Conservation (phyloP, 2,797 vertebrate genomes). For the Melanotaenia pygmaea region DNA sequence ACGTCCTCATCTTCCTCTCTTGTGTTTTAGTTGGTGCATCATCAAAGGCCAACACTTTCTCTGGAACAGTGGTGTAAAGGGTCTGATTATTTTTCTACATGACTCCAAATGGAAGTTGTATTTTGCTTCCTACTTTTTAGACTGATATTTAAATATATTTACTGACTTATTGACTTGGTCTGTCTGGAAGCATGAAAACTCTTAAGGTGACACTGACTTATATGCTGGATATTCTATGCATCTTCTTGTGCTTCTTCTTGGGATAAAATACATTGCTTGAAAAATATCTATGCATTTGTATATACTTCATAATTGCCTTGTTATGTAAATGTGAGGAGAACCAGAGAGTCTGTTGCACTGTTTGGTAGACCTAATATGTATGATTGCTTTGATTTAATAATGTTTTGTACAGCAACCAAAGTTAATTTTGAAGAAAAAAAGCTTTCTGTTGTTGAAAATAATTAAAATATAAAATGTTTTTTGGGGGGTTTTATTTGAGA, state of each 20-base stretch:
- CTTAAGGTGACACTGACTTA: slow-evolving; percentile 63
- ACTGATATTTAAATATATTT: slow-evolving; percentile 55
- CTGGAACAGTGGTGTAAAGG: slow-evolving; percentile 50
- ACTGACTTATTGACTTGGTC: slow-evolving; percentile 50
- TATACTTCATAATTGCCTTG: slow-evolving; percentile 83
- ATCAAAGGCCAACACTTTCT: slow-evolving; percentile 21
- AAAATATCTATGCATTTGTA: slow-evolving; percentile 84
- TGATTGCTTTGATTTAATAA: slow-evolving; percentile 38
- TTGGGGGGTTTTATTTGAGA: slow-evolving; percentile 28
- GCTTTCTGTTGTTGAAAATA: slow-evolving; percentile 53
- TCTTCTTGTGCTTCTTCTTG: slow-evolving; percentile 78
- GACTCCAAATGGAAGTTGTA: slow-evolving; percentile 51
- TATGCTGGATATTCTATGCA: slow-evolving; percentile 82
- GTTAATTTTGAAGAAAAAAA: slow-evolving; percentile 55
- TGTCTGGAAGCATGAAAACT: slow-evolving; percentile 68
- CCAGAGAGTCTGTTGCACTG: slow-evolving; percentile 58
- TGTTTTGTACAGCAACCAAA: slow-evolving; percentile 65
- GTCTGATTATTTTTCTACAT: slow-evolving; percentile 71
- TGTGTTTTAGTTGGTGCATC: slow-evolving; percentile 24
- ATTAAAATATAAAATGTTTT: slow-evolving; percentile 58
- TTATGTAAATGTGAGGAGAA: slow-evolving; percentile 60
- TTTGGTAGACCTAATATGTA: slow-evolving; percentile 47
- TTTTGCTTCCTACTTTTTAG: slow-evolving; percentile 65
- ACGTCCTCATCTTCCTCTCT: slow-evolving; percentile 16
- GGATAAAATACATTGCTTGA: slow-evolving; percentile 74